These are phyloP conservation scores for Lonchura striata DNA, from an alignment of 2,113 vertebrate species.

Conservation along the genomic window DNA sequence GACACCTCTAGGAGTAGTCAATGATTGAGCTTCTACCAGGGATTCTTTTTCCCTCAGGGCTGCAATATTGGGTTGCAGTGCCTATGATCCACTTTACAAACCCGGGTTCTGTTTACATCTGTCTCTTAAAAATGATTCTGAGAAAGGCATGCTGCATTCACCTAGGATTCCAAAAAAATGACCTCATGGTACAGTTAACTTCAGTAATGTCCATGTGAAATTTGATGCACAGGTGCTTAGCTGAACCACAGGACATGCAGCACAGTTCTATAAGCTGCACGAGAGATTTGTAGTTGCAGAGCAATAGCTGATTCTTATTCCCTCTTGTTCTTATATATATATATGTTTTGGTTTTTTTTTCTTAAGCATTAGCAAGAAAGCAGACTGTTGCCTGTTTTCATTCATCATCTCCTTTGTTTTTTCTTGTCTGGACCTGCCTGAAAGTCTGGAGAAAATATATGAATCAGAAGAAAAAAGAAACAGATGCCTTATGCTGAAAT, in stretches of 20 bases:
- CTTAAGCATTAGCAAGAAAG: not conserved
- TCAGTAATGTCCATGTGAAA: not conserved
- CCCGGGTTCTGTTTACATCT: not conserved
- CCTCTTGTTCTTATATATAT: not conserved
- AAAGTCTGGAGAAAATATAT: not conserved
- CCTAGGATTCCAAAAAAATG: not conserved
- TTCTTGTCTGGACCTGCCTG: not conserved
- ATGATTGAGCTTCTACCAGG: not conserved
- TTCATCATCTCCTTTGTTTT: not conserved
- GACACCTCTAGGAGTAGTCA: not conserved
- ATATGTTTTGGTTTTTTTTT: not conserved
- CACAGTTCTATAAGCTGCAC: not conserved
- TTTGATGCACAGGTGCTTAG: fast-evolving
- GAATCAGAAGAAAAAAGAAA: not conserved
- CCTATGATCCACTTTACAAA: not conserved
- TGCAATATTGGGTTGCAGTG: not conserved
- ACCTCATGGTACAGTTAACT: not conserved
- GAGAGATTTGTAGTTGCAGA: not conserved
- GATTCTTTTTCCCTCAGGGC: not conserved
- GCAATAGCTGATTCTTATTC: not conserved
- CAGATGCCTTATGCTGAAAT: not conserved
- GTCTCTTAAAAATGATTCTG: not conserved
- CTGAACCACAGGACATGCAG: not conserved
- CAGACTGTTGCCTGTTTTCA: not conserved
- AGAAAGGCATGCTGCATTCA: not conserved